phyloP scores from a whole-genome alignment of 1,140 invertebrate genomes.

The Drosophila funebris region DNA sequence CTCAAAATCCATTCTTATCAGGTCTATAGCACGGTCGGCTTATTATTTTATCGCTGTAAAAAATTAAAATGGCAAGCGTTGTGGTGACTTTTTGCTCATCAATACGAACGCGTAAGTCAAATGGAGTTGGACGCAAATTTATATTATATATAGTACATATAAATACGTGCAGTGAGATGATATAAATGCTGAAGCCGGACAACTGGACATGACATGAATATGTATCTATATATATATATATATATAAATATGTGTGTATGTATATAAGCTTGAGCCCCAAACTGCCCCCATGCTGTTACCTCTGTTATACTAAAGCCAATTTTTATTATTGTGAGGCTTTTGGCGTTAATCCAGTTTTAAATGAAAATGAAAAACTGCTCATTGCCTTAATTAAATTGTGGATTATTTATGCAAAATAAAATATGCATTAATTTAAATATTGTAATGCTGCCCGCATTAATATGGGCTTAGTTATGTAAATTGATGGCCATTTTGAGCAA shows the following conservation, averaged over 20 bases:
- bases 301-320: conserved; percentile 33
- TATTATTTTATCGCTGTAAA: conserved; percentile 68
- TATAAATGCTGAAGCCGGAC: background rate
- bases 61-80: conserved; percentile 65
- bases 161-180: background rate
- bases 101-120: too few relatives aligned
- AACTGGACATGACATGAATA: conserved; percentile 3
- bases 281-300: background rate
- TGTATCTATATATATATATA: background rate
- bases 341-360: conserved; percentile 52
- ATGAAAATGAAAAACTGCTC: conserved; percentile 50
- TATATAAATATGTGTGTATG: too few relatives aligned
- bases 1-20: conserved; percentile 76
- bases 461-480: conserved; percentile 69
- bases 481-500: conserved; percentile 36
- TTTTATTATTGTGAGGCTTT: conserved; percentile 50
- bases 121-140: too few relatives aligned
- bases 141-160: background rate
- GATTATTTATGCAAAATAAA: conserved; percentile 75
- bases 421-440: conserved; percentile 69
- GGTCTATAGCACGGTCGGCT: conserved; percentile 47
- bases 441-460: conserved; percentile 56
- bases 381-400: conserved; percentile 74
- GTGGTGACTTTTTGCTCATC: background rate
- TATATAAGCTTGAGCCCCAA: background rate